Evolutionary conservation across 2,797 vertebrate genomes (phyloP), one percentile per base, ranked within the genome.

Genomic region (Fistularia tabacaria): DNA sequence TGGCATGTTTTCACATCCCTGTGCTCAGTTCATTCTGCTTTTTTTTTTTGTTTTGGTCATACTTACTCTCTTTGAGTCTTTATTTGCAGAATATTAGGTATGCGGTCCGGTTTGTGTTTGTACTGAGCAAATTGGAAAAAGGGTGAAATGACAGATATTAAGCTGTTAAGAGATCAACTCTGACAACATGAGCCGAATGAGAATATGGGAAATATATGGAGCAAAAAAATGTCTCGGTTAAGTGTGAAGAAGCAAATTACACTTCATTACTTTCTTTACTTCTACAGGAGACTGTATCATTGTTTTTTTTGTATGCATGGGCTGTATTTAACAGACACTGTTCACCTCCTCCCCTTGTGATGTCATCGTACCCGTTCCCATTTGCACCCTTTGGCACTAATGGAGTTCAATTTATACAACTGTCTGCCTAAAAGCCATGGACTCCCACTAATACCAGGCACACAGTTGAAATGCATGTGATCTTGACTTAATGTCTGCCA

Each of bases 401-500:
- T 86, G 83, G 80, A 85, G 72, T 84, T 78, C 68, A 68, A 70
- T 57, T 59, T 63, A 39, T 64, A 70, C 65, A 74, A 76, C 71
- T 85, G 84, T 82, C 75, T 39, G 62, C 73, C 64, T 75, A 76
- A 83, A 62, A 9, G 66, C 51, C 63, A 74, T 77, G 47, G 60
- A 70, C 74, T 69, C 73, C 67, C 51, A 66, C 74, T 84, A 87
- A 85, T 79, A 82, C 80, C 60, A 43, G 69, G 14, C 14, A 65
- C 68, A 62, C 73, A 66, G 71, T 72, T 54, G 66, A 76, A 82
- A 73, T 80, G 86, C 84, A 87, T 86, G 84, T 80, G 76, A 85
- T 76, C 69, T 58, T 0, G 43, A 80, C 76, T 79, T 86, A 88
- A 88, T 84, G 80, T 73, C 82, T 80, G 83, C 73, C 59, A 59